Percentiles rank a stretch among this genome's conserved stretches.
These are phyloP conservation scores for Dexiosoma caninum DNA, from an alignment of 2,888 invertebrate species.

Conservation along the genomic window DNA sequence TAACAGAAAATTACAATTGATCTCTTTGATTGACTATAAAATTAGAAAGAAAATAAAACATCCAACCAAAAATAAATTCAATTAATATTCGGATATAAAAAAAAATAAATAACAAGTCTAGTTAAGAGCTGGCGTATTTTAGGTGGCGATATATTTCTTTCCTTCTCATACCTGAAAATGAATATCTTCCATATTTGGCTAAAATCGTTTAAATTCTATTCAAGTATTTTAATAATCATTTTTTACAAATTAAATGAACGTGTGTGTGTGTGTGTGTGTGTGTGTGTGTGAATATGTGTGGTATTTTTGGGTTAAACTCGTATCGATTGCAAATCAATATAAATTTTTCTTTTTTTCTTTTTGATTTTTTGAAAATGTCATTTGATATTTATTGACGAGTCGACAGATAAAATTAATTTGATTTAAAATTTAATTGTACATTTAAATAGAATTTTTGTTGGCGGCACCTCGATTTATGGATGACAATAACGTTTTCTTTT, in stretches of 20 bases:
- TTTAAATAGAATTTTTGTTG: constrained; percentile 44
- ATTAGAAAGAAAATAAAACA: too few relatives aligned
- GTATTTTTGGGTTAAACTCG: background rate
- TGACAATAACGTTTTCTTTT: background rate
- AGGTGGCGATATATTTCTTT: too few relatives aligned
- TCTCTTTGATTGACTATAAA: too few relatives aligned
- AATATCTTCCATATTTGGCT: constrained; percentile 46
- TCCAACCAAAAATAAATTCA: too few relatives aligned
- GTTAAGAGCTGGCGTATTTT: too few relatives aligned
- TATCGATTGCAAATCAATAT: constrained; percentile 22
- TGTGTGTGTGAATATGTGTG: too few relatives aligned
- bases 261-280: background rate
- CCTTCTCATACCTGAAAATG: background rate
- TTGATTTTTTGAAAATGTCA: constrained; percentile 21
- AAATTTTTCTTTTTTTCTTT: background rate
- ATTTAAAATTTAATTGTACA: constrained; percentile 44
- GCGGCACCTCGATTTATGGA: constrained; percentile 9
- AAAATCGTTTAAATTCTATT: constrained; percentile 45
- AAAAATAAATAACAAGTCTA: too few relatives aligned
- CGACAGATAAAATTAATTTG: constrained; percentile 50
- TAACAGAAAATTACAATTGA: constrained; percentile 4
- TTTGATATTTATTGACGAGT: constrained; percentile 35
- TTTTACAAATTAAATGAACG: constrained; percentile 20
- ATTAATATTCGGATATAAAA: too few relatives aligned
- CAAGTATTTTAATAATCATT: constrained; percentile 36